Conservation (phyloP, 1,140 invertebrate genomes). For the Orius laevigatus region DNA sequence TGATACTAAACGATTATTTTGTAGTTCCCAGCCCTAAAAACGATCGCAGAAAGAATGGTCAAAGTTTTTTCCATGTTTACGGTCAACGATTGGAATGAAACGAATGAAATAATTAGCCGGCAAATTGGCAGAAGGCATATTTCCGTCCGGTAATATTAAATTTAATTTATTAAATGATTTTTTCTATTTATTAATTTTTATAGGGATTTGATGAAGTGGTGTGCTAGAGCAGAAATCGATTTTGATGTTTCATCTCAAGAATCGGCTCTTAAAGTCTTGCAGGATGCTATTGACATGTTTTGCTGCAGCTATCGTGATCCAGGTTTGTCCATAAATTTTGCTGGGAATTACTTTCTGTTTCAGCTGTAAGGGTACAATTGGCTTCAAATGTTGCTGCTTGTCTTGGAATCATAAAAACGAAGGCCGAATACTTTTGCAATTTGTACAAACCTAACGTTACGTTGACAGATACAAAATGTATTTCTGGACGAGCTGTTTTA, state of each 20-base stretch:
- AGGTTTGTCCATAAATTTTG: constrained; percentile 19
- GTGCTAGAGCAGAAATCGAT: constrained; percentile 51
- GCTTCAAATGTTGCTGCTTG: constrained; percentile 60
- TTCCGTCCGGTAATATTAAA: constrained; percentile 34
- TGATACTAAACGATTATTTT: constrained; percentile 11
- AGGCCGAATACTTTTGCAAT: constrained; percentile 63
- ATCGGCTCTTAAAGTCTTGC: constrained; percentile 59
- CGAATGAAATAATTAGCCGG: constrained; percentile 26
- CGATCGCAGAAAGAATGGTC: constrained; percentile 59
- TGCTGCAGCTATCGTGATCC: constrained; percentile 52
- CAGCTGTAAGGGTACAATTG: constrained; percentile 41
- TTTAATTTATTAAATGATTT: constrained; percentile 2
- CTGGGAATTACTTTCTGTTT: constrained; percentile 10
- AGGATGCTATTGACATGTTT: constrained; percentile 86
- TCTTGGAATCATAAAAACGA: constrained; percentile 65
- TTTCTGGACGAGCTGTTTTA: constrained; percentile 39
- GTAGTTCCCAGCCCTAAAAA: constrained; percentile 53
- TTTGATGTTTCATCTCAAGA: constrained; percentile 59
- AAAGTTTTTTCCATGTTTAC: constrained; percentile 72
- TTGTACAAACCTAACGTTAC: constrained; percentile 62
- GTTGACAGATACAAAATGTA: constrained; percentile 27
- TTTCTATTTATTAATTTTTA: background rate
- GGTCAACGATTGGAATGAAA: constrained; percentile 39
- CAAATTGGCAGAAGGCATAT: constrained; percentile 39
- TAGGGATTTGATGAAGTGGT: constrained; percentile 88